Conservation (phyloP, 1,140 invertebrate genomes). For the Formica exsecta region DNA sequence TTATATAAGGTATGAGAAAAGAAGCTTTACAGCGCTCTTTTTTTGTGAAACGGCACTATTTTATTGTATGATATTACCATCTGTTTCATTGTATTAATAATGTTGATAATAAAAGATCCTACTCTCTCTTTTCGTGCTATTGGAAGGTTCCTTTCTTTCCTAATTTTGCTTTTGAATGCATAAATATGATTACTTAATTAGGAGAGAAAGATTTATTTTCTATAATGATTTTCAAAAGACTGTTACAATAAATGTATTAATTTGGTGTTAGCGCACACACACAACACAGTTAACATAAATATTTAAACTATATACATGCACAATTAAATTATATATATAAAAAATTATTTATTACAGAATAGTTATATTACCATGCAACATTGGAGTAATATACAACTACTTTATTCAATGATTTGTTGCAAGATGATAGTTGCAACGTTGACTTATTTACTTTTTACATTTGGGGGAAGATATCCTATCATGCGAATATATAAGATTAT, state of each 20-base stretch:
- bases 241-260: too few species aligned
- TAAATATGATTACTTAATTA: background rate
- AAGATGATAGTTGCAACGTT: background rate
- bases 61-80: conserved; percentile 82
- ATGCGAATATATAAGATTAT: too few species aligned
- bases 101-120: conserved; percentile 81
- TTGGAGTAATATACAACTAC: background rate
- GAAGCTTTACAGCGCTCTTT: conserved; percentile 74
- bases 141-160: conserved; percentile 19
- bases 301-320: too few species aligned
- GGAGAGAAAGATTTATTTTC: background rate
- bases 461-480: too few species aligned
- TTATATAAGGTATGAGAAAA: conserved; percentile 74
- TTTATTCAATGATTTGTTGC: background rate
- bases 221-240: background rate
- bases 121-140: conserved; percentile 43
- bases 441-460: too few species aligned
- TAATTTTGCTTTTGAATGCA: background rate
- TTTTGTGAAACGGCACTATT: conserved; percentile 83
- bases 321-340: too few species aligned
- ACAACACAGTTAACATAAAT: too few species aligned
- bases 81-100: conserved; percentile 83
- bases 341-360: too few species aligned
- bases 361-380: too few species aligned
- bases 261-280: too few species aligned